Evolutionary conservation across 2,888 invertebrate species (phyloP).

Genomic region (Pimpla rufipes): DNA sequence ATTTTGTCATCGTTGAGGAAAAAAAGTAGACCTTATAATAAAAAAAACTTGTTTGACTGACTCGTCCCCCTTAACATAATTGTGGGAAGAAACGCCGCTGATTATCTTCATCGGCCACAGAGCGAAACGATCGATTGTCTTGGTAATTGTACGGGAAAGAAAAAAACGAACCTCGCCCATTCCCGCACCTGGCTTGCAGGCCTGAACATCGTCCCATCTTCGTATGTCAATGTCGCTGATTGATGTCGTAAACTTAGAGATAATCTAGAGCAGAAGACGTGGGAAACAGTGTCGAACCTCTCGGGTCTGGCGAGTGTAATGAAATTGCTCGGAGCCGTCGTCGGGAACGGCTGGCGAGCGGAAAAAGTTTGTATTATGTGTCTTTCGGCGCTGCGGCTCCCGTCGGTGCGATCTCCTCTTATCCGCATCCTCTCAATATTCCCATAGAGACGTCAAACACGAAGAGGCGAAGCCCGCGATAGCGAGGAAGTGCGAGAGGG

Average conservation of each 20-base stretch:
- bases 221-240: neutral
- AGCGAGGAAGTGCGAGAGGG: neutral
- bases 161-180: neutral
- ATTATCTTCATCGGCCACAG: too few species aligned
- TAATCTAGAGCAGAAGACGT: neutral
- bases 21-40: too few species aligned
- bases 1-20: too few species aligned
- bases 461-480: conserved; percentile 17
- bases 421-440: conserved; percentile 13
- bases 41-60: too few species aligned
- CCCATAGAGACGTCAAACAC: conserved; percentile 36
- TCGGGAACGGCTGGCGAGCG: neutral
- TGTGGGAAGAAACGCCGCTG: too few species aligned
- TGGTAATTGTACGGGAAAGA: neutral
- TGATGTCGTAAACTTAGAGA: neutral
- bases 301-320: conserved; percentile 2
- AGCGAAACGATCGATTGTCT: neutral
- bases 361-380: conserved; percentile 25
- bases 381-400: conserved; percentile 20
- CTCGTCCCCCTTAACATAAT: too few species aligned
- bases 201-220: neutral
- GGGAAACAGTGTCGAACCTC: neutral
- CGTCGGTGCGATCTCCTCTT: conserved; percentile 31
- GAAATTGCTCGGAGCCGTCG: neutral
- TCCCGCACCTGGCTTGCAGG: neutral